Evolutionary conservation across 1,140 invertebrate species (phyloP), one percentile per base, ranked within the genome.

Genomic region (Anoplophora glabripennis): DNA sequence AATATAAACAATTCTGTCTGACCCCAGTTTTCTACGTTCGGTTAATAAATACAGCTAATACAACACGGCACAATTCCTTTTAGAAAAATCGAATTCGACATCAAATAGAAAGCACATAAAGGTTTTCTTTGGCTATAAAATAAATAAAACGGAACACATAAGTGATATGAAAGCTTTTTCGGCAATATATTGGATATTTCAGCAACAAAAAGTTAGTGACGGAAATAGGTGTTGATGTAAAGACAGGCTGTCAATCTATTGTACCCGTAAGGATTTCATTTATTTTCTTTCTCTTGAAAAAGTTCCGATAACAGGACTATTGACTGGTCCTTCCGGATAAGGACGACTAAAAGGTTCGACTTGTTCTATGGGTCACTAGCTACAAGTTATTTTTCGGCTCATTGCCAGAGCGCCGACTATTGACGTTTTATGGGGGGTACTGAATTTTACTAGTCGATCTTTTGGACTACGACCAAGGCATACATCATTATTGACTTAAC

Each of bases 261-360:
- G 64, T 66, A 51, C 58, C 49, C 57, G 53, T 55, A 60, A 62
- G 54, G 58, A 60, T 66, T 66, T 66, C 64, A 66, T 66, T 66
- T 66, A 66, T 66, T 66, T 66, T 54, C 45, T 21, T 48, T 53
- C 58, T 59, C 48, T 49, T 59, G 62, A 60, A 61, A 52, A 57
- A 63, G 60, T 63, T 61, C 44, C 59, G 64, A 66, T 66, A 66
- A 66, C 60, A 54, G 56, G 59, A 66, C 60, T 63, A 66, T 63
- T 66, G 64, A 66, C 57, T 62, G 49, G 49, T 58, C 60, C 60
- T 65, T 66, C 61, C 64, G 64, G 64, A 45, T 57, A 49, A 21
- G 41, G 40, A 10, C 49, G 38, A 48, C 17, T 42, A 53, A 63
- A 61, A 54, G 52, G 58, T 54, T 53, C 58, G 49, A 52, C 36